These are phyloP conservation scores for Rhogogaster chlorosoma DNA, from an alignment of 2,888 invertebrate species.

Conservation along the genomic window DNA sequence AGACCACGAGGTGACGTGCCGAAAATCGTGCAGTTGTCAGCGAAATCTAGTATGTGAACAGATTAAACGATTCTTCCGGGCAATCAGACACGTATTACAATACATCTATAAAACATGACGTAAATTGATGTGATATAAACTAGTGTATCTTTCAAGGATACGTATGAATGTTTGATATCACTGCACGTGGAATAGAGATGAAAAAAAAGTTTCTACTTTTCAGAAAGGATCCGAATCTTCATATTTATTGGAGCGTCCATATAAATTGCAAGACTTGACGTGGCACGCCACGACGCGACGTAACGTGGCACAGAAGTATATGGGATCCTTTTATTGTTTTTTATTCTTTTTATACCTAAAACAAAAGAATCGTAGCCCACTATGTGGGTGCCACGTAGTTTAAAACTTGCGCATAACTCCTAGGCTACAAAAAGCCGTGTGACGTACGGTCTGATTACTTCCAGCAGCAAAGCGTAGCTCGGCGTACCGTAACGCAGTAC, in stretches of 20 bases:
- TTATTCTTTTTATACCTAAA: background rate
- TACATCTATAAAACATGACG: background rate
- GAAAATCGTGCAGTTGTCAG: conserved; percentile 17
- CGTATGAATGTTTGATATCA: background rate
- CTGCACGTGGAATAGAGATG: background rate
- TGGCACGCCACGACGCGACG: background rate
- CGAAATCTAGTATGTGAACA: background rate
- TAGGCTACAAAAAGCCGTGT: conserved; percentile 35
- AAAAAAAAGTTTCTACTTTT: background rate
- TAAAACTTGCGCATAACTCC: conserved; percentile 27
- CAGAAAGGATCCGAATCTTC: background rate
- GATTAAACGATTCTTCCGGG: background rate
- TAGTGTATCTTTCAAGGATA: background rate
- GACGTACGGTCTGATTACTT: conserved; percentile 50
- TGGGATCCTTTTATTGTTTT: background rate
- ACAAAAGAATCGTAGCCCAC: conserved; percentile 1
- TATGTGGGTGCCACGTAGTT: conserved; percentile 14
- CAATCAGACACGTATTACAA: background rate
- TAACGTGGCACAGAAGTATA: conserved; percentile 5
- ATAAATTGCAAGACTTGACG: conserved; percentile 19
- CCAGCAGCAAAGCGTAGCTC: conserved; percentile 27
- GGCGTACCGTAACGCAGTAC: conserved; percentile 25
- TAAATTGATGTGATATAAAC: background rate
- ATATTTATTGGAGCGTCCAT: conserved; percentile 2
- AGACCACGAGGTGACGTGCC: background rate